Conservation (phyloP, 2,113 vertebrate genomes). For the Psophia crepitans region DNA sequence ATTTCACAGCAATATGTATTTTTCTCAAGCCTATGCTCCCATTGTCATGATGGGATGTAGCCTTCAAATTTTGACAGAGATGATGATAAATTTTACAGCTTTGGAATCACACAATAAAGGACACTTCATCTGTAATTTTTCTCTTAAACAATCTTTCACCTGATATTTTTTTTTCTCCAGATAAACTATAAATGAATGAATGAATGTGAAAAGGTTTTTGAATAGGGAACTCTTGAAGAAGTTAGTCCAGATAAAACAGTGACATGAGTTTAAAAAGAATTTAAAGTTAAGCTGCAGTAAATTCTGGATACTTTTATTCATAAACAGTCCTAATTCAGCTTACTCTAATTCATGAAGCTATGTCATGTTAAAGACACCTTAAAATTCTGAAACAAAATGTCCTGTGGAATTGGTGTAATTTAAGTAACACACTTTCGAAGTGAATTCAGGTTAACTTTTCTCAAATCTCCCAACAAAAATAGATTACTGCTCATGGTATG, state of each 20-base stretch:
- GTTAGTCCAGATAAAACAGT: background rate
- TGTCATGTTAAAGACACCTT: background rate
- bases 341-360: background rate
- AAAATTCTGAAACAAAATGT: background rate
- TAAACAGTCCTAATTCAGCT: background rate
- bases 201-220: background rate
- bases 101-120: background rate
- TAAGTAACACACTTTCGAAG: background rate
- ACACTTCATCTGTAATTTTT: background rate
- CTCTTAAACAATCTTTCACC: background rate
- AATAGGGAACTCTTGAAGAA: background rate
- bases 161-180: background rate
- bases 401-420: background rate
- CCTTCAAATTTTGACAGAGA: background rate
- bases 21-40: background rate
- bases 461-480: background rate
- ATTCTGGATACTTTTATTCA: background rate
- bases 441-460: background rate
- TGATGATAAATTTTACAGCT: background rate
- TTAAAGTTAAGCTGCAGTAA: background rate
- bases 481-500: background rate
- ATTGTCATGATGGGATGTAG: background rate
- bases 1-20: background rate
- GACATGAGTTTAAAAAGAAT: background rate
- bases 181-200: background rate